Evolutionary conservation across 2,888 invertebrate species (phyloP), one percentile per base, ranked within the genome.

Genomic region (Agapetus fuscipes): DNA sequence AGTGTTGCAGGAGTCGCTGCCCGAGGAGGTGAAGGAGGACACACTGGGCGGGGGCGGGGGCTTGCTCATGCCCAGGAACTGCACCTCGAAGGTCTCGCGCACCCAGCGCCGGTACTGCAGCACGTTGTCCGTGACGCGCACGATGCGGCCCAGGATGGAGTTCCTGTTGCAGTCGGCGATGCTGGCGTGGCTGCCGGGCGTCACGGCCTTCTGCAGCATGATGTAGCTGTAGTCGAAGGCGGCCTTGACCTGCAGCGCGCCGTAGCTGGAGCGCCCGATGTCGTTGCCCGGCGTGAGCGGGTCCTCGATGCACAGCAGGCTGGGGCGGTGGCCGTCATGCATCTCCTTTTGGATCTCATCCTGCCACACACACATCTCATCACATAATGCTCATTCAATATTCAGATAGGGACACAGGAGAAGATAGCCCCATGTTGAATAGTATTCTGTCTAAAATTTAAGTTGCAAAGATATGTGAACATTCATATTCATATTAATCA

Each of bases 141-240:
- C 78, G 51, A 96, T 86, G 53, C 95, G 81, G 26, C 93, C 94
- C 52, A 96, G 74, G 63, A 89, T 84, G 48, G 76, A 74, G 54
- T 71, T 66, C 17, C 67, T 63, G 43, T 64, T 62, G 47, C 69
- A 68, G 30, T 48, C 48, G 4, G 37, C 36, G 17, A 46, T 41
- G 27, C 38, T 37, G 34, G 39, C 41, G 38, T 48, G 45, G 15
- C 41, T 11, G 2, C 45, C 37, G 12, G 57, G 66, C 54, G 70
- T 80, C 46, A 83, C 82, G 47, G 84, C 84, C 60, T 82, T 82
- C 52, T 82, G 78, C 53, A 93, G 73, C 53, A 82, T 79, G 46
- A 83, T 78, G 66, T 88, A 96, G 44, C 97, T 97, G 72, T 90
- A 91, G 66, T 94, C 94, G 70, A 97, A 98, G 45, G 96, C 93